Percentiles rank a stretch among this genome's conserved stretches.
Conservation (phyloP, 2,113 vertebrate genomes). For the Ornithorhynchus anatinus region DNA sequence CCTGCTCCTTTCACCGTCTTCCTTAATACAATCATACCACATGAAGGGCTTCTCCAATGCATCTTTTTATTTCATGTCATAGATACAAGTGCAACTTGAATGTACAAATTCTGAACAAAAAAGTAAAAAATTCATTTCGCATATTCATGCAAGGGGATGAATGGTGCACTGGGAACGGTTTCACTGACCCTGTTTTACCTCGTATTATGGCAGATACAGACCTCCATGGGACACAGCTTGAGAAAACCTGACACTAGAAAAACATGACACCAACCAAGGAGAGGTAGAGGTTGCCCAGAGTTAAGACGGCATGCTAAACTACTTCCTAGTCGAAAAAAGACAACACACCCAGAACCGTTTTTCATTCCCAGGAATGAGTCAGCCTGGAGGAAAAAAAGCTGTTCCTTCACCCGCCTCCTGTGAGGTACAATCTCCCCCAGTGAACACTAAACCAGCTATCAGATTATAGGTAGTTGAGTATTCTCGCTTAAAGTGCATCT, state of each 20-base stretch:
- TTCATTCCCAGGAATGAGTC: conserved; percentile 18
- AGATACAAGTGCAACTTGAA: conserved; percentile 69
- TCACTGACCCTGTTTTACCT: conserved; percentile 64
- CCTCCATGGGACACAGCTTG: conserved; percentile 32
- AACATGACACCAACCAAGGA: conserved; percentile 16
- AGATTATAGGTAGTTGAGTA: conserved; percentile 26
- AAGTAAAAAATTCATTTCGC: conserved; percentile 66
- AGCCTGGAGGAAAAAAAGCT: conserved; percentile 30
- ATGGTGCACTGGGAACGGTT: conserved; percentile 51
- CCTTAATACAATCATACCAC: conserved; percentile 44
- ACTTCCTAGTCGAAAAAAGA: conserved; percentile 35
- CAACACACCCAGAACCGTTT: conserved; percentile 38
- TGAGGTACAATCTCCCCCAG: conserved; percentile 36
- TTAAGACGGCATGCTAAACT: conserved; percentile 36
- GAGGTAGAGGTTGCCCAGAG: conserved; percentile 24
- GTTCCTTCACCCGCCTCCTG: conserved; percentile 31
- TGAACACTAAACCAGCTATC: conserved; percentile 33
- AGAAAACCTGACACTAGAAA: conserved; percentile 39
- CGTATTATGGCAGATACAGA: conserved; percentile 47
- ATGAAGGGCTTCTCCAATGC: conserved; percentile 59
- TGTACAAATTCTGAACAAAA: conserved; percentile 73
- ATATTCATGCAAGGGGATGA: conserved; percentile 64
- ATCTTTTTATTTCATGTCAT: conserved; percentile 72
- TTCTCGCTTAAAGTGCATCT: conserved; percentile 72
- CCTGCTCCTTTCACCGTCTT: not conserved